Percentiles rank a stretch among this genome's conserved stretches.
phyloP scores from a whole-genome alignment of 2,888 invertebrate species.

The Sabatieria punctata region DNA sequence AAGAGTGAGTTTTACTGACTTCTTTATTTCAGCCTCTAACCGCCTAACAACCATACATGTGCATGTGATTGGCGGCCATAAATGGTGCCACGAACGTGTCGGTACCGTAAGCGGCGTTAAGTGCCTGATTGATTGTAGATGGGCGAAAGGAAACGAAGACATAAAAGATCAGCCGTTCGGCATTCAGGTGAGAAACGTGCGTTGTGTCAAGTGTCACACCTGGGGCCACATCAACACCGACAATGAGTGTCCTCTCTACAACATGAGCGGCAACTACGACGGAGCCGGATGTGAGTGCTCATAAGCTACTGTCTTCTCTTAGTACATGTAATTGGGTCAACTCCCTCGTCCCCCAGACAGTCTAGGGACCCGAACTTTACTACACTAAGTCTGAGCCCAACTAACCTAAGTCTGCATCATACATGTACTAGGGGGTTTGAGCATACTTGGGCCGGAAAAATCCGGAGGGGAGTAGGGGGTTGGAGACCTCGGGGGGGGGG shows the following conservation, averaged over 20 bases:
- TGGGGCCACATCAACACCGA: conserved; percentile 98
- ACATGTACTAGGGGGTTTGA: no score
- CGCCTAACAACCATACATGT: neutral
- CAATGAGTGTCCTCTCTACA: conserved; percentile 81
- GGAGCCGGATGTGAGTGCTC: conserved; percentile 24
- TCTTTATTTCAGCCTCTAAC: neutral
- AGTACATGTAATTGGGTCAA: no score
- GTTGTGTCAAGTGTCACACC: conserved; percentile 96
- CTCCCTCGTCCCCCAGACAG: no score
- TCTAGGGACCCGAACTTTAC: no score
- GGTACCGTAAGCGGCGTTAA: neutral
- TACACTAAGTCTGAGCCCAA: no score
- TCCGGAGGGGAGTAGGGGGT: no score
- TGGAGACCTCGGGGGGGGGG: no score
- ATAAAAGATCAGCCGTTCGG: conserved; percentile 81
- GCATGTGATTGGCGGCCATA: neutral
- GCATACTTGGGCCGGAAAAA: no score
- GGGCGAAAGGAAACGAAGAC: conserved; percentile 90
- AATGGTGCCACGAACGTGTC: no score
- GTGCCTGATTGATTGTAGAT: conserved; percentile 42
- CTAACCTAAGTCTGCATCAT: no score
- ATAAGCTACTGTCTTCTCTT: no score
- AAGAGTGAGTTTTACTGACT: conserved; percentile 43
- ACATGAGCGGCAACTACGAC: conserved; percentile 34
- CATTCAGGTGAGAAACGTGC: conserved; percentile 71